Base-by-base conservation (phyloP, 2,888 invertebrate genomes). In the Meiosimyza platycephala region DNA sequence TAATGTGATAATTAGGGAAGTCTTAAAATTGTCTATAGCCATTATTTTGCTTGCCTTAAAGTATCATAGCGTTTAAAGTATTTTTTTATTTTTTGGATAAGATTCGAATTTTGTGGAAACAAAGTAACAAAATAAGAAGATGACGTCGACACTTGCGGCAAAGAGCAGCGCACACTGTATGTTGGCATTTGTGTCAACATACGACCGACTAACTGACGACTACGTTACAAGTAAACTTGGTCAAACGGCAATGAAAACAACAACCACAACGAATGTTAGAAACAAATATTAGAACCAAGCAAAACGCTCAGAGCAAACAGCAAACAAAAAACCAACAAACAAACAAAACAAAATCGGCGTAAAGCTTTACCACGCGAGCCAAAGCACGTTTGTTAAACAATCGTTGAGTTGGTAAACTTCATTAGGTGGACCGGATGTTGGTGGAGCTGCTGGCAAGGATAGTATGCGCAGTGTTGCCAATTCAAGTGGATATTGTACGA, bases 341-440 rank as follows among this genome's bases (percentile, higher is more conserved):
- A 60, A 60, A 28, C 15, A 60, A 9, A 60, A 28, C 60, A 60
- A 60, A 11, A 60, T 33, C 60, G 68, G 69, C 60, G 68, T 80
- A 80, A 82, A 80, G 79, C 81, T 78, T 78, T 82, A 80, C 76
- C 83, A 82, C 80, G 81, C 79, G 80, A 80, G 82, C 80, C 81
- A 83, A 84, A 82, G 83, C 84, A 84, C 84, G 84, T 84, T 84
- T 84, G 82, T 83, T 84, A 84, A 84, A 84, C 84, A 84, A 84
- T 80, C 83, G 51, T 54, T 18, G 83, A 81, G 82, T 81, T 79
- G 82, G 84, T 83, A 84, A 83, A 83, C 84, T 83, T 84, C 83
- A 84, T 84, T 84, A 84, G 66, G 75, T 71, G 68, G 76, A 74
- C 71, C 71, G 75, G 73, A 75, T 67, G 40, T 40, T 40, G 70